A percentile compares a stretch with the other conserved stretches of the same genome.
phyloP scores from a whole-genome alignment of 2,888 invertebrate species.

The Scrobipalpa atriplicella region DNA sequence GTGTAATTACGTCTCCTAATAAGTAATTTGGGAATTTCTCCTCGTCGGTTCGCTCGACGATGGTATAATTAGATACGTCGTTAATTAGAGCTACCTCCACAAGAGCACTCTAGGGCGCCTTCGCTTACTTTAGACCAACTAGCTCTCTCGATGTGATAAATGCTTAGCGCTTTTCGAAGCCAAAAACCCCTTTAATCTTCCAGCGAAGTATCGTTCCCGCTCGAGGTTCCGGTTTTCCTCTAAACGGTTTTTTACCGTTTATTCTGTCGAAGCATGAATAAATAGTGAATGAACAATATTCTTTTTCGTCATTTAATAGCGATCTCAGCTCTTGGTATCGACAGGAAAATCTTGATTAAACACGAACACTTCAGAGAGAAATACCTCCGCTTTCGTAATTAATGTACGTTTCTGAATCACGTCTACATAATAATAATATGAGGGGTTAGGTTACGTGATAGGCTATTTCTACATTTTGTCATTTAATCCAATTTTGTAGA shows the following conservation, averaged over 20 bases:
- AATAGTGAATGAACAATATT: background rate
- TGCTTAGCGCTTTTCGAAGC: slow-evolving; percentile 38
- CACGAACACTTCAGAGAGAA: too few relatives aligned
- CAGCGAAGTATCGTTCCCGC: slow-evolving; percentile 4
- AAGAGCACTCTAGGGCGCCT: slow-evolving; percentile 68
- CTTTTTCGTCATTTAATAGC: too few relatives aligned
- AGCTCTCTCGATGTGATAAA: slow-evolving; percentile 50
- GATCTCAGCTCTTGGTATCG: background rate
- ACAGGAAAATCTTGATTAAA: slow-evolving; percentile 31
- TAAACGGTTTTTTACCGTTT: slow-evolving; percentile 12
- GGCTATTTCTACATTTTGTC: slow-evolving; percentile 68
- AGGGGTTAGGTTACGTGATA: slow-evolving; percentile 66
- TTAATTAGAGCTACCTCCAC: slow-evolving; percentile 73
- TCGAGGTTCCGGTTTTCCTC: background rate
- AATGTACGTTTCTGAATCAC: too few relatives aligned
- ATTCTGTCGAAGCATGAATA: slow-evolving; percentile 9
- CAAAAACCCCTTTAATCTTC: slow-evolving; percentile 25
- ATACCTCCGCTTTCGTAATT: background rate
- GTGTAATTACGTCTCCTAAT: slow-evolving; percentile 73
- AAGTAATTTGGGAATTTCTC: slow-evolving; percentile 75
- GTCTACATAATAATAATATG: too few relatives aligned
- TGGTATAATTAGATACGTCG: slow-evolving; percentile 79
- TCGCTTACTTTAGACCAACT: slow-evolving; percentile 61
- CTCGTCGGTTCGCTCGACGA: slow-evolving; percentile 56
- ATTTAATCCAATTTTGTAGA: too few relatives aligned